Base-by-base conservation (phyloP, 64 coral and sea anemone species). In the Acropora yongei region DNA sequence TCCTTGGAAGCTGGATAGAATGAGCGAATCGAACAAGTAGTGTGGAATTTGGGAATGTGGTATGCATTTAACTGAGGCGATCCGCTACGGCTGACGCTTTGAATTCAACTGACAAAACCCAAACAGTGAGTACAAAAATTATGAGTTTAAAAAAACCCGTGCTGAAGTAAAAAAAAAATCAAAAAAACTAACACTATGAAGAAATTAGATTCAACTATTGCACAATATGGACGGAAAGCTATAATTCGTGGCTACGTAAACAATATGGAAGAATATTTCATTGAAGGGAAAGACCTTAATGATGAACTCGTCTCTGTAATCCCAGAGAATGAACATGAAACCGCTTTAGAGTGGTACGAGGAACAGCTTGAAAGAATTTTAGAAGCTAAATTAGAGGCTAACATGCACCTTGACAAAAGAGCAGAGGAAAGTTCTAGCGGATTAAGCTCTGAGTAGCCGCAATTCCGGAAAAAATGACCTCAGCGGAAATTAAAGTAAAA, bases 251-350 rank as follows among this genome's bases (percentile, higher is more conserved):
- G 40, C 0, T 9, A 5, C 47, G 65, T 66, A n/a, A 65, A 84
- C 57, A 66, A 40, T 47, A 18, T 84, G 3, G 3, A 84, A 43
- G 20, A 72, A 44, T 85, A 41, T 49, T 17, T 85, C 0, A 45
- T 20, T 18, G 49, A 80, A 80, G 49, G 48, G n/a, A 2, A 17
- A 41, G 55, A 18, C 18, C 44, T 84, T 8, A 84, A 84, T 69
- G 60, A 69, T 85, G 4, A 39, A 17, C 40, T 47, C 1, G 45
- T 6, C 3, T 13, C 17, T 4, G 2, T 2, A 2, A 11, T 85
- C 10, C 43, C 61, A 19, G 83, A 86, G 47, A 49, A 72, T 10
- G 63, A 86, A 16, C 83, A 86, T 11, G 83, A 86, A 71, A 48
- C 6, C 47, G 68, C 68, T 1, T 2, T 86, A 43, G 14, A 71